phyloP scores from a whole-genome alignment of 2,113 vertebrate genomes.

The Elaphurus davidianus region DNA sequence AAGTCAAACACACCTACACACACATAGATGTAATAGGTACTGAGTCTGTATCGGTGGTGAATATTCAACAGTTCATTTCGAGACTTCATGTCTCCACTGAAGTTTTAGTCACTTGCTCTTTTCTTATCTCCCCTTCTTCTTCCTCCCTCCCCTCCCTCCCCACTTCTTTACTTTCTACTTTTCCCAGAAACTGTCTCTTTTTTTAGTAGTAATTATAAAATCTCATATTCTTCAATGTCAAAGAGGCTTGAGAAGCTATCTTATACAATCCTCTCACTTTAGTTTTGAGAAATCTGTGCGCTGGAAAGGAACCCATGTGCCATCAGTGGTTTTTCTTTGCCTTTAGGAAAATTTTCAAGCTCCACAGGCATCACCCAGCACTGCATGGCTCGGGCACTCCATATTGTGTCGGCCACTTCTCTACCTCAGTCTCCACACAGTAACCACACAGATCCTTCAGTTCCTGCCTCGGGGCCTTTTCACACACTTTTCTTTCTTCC shows the following conservation, averaged over 20 bases:
- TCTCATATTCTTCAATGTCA: neutral
- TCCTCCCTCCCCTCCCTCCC: neutral
- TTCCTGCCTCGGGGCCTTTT: neutral
- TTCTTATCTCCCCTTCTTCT: neutral
- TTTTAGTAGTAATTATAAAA: neutral
- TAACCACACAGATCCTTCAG: neutral
- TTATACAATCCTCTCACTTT: neutral
- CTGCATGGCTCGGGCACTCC: neutral
- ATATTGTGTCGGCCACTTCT: neutral
- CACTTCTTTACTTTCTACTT: neutral
- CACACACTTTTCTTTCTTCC: neutral
- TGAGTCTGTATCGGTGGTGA: neutral
- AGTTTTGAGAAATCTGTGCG: neutral
- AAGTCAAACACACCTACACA: conserved; percentile 20
- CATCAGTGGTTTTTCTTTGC: neutral
- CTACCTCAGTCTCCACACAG: neutral
- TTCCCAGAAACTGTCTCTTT: neutral
- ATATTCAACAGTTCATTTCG: neutral
- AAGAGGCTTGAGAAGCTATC: neutral
- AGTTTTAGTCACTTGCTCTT: neutral
- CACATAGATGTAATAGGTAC: neutral
- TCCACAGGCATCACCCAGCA: neutral
- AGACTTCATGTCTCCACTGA: neutral
- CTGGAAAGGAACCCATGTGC: neutral
- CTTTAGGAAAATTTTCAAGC: neutral